Conservation (phyloP, 2,113 vertebrate genomes). For the Equus przewalskii region DNA sequence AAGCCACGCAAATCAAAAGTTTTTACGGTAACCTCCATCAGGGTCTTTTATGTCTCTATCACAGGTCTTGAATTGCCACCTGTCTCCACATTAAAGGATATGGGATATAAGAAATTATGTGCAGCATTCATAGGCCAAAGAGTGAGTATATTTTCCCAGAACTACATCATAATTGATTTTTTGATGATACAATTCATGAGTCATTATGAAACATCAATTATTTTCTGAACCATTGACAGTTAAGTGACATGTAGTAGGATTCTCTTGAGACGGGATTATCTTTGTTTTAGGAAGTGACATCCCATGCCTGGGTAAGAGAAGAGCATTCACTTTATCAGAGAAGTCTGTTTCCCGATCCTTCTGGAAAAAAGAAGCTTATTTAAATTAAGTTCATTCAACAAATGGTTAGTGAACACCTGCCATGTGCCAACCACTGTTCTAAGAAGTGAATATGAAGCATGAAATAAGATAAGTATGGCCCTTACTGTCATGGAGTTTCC, state of each 20-base stretch:
- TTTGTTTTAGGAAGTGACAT: constrained; percentile 18
- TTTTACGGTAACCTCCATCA: not conserved
- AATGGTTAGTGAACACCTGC: not conserved
- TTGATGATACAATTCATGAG: not conserved
- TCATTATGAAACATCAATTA: not conserved
- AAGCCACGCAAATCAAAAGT: not conserved
- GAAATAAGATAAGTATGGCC: accelerated
- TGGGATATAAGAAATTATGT: accelerated
- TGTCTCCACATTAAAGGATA: not conserved
- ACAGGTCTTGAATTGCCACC: accelerated
- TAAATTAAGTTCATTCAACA: not conserved
- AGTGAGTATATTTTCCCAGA: not conserved
- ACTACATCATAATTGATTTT: not conserved
- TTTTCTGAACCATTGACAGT: not conserved
- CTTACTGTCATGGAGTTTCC: not conserved
- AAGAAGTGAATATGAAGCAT: not conserved
- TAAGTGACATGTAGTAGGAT: not conserved
- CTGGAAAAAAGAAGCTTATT: not conserved
- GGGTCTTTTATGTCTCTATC: not conserved
- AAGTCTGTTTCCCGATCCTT: not conserved
- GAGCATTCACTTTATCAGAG: not conserved
- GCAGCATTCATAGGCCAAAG: not conserved
- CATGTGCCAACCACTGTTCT: not conserved
- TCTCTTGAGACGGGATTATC: not conserved
- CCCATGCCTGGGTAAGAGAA: not conserved